A percentile compares a stretch with the other conserved stretches of the same genome.
Conservation (phyloP, 2,888 invertebrate species). For the Tolmerus cingulatus region DNA sequence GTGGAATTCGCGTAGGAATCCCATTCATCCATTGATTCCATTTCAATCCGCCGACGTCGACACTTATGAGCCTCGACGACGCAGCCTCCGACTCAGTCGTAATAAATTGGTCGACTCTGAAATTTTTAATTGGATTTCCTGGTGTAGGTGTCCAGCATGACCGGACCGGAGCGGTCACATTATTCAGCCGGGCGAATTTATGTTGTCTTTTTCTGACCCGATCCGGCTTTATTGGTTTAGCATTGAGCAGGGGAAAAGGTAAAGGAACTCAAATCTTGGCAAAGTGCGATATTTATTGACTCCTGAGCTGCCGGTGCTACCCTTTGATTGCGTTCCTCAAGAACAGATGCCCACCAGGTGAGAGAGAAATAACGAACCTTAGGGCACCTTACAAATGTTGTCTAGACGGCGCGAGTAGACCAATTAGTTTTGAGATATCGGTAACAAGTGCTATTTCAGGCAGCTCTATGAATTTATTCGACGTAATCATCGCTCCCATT, state of each 20-base stretch:
- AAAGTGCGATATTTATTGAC: constrained; percentile 14
- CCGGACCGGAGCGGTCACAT: not conserved
- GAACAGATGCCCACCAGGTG: not conserved
- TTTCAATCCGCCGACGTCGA: constrained; percentile 34
- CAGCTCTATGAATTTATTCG: not conserved
- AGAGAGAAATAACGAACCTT: not conserved
- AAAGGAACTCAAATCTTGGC: constrained; percentile 16
- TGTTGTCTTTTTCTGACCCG: constrained; percentile 3
- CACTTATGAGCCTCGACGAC: not conserved
- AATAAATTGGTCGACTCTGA: constrained; percentile 43
- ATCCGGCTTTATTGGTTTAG: constrained; percentile 11
- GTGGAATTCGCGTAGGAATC: constrained; percentile 44
- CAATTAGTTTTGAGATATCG: not conserved
- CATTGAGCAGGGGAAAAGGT: constrained; percentile 9
- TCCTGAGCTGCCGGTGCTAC: not conserved
- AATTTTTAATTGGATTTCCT: constrained; percentile 47
- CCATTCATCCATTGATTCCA: constrained; percentile 45
- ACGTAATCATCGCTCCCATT: not conserved
- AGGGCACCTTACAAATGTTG: not conserved
- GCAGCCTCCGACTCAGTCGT: constrained; percentile 24
- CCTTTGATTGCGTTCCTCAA: not conserved
- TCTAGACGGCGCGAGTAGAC: not conserved
- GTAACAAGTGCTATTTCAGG: not conserved
- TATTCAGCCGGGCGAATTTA: constrained; percentile 23
- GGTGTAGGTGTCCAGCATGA: constrained; percentile 41